Percentiles rank a stretch among this genome's conserved stretches.
phyloP scores from a whole-genome alignment of 1,140 invertebrate species.

The Bombyx mandarina region DNA sequence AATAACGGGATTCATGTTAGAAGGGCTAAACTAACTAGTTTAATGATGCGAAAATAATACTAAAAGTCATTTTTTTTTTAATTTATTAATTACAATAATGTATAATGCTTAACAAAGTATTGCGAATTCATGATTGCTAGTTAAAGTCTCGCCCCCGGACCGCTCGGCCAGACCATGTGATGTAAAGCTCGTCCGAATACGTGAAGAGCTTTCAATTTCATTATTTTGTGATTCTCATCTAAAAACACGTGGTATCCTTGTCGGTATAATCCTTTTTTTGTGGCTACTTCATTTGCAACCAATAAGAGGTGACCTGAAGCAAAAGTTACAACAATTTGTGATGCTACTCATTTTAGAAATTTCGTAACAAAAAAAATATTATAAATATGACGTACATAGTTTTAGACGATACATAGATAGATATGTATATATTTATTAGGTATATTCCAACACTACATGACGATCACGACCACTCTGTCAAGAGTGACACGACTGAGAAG shows the following conservation, averaged over 20 bases:
- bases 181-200: constrained; percentile 33
- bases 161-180: constrained; percentile 36
- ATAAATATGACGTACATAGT: too few relatives aligned
- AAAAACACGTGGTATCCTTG: constrained; percentile 34
- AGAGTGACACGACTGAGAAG: too few relatives aligned
- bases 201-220: constrained; percentile 29
- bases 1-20: too few relatives aligned
- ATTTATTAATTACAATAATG: constrained; percentile 2
- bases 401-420: too few relatives aligned
- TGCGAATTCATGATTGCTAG: not conserved
- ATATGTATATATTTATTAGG: too few relatives aligned
- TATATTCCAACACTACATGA: too few relatives aligned
- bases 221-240: constrained; percentile 26
- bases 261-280: constrained; percentile 23
- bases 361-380: too few relatives aligned
- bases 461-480: too few relatives aligned
- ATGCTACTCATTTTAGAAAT: too few relatives aligned
- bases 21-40: too few relatives aligned
- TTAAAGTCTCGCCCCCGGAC: constrained; percentile 31
- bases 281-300: constrained; percentile 32
- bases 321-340: constrained; percentile 6
- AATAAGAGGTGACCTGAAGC: constrained; percentile 39
- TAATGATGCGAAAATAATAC: not conserved
- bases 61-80: not conserved
- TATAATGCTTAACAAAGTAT: not conserved